phyloP scores from a whole-genome alignment of 2,113 vertebrate species.

The Columba janthina region DNA sequence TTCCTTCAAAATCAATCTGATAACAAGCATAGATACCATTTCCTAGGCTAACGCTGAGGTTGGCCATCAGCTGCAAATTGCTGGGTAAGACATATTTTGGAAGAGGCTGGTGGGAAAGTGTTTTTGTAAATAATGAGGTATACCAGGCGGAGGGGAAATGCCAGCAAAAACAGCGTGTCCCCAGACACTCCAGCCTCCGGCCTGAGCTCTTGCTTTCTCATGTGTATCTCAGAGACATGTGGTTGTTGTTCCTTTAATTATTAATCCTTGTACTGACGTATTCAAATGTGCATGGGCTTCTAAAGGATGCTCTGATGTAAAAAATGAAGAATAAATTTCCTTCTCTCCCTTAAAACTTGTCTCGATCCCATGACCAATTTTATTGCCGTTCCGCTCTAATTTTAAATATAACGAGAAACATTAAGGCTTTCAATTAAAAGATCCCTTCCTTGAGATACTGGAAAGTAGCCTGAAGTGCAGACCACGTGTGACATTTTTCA shows the following conservation, averaged over 20 bases:
- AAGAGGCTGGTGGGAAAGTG: background rate
- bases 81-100: background rate
- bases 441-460: slow-evolving; percentile 45
- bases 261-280: slow-evolving; percentile 38
- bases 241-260: slow-evolving; percentile 52
- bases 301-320: background rate
- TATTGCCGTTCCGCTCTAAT: slow-evolving; percentile 51
- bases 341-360: slow-evolving; percentile 21
- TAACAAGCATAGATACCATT: background rate
- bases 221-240: background rate
- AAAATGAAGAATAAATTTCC: slow-evolving; percentile 22
- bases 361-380: slow-evolving; percentile 45
- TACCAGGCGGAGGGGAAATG: background rate
- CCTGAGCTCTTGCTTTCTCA: background rate
- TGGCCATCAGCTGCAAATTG: background rate
- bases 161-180: background rate
- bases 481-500: background rate
- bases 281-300: background rate
- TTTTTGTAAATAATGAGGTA: background rate
- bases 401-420: slow-evolving; percentile 50
- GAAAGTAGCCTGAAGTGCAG: slow-evolving; percentile 35
- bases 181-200: background rate
- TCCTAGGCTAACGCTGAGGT: background rate
- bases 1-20: background rate
- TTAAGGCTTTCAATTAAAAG: slow-evolving; percentile 62